Evolutionary conservation across 1,140 invertebrate species (phyloP).

Genomic region (Panagrolaimus sp.): DNA sequence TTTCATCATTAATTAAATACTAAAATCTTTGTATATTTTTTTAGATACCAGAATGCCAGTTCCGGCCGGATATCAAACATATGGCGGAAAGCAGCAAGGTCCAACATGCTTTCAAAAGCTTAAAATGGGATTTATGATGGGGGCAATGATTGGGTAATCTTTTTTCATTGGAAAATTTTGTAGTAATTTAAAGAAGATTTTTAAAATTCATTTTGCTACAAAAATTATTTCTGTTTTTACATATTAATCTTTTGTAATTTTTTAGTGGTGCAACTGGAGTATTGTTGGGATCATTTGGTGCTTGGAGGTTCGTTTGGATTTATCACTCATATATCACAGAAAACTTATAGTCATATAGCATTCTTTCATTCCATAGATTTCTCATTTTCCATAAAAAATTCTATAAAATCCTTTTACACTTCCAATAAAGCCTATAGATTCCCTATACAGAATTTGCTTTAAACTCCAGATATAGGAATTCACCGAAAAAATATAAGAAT

Average conservation of each 20-base stretch:
- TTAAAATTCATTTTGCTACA: too few relatives aligned
- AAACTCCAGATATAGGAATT: too few relatives aligned
- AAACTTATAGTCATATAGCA: neutral
- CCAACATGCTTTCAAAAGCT: slow-evolving; percentile 47
- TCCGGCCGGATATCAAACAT: slow-evolving; percentile 42
- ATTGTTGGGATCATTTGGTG: slow-evolving; percentile 35
- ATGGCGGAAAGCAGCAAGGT: slow-evolving; percentile 32
- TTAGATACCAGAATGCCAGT: slow-evolving; percentile 33
- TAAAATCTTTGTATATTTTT: neutral
- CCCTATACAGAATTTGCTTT: too few relatives aligned
- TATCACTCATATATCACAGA: slow-evolving; percentile 18
- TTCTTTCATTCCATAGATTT: neutral
- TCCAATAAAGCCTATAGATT: too few relatives aligned
- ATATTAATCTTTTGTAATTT: neutral
- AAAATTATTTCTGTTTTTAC: too few relatives aligned
- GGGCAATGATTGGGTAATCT: slow-evolving; percentile 48
- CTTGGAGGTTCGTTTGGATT: slow-evolving; percentile 35
- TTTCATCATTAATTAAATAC: neutral
- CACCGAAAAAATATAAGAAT: too few relatives aligned
- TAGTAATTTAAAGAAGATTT: too few relatives aligned
- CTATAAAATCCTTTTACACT: too few relatives aligned
- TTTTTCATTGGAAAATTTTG: too few relatives aligned
- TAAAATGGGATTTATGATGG: slow-evolving; percentile 50
- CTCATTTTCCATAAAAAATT: too few relatives aligned
- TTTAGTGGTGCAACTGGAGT: slow-evolving; percentile 32